A percentile compares a stretch with the other conserved stretches of the same genome.
phyloP scores from a whole-genome alignment of 2,888 invertebrate genomes.

The Syritta pipiens region DNA sequence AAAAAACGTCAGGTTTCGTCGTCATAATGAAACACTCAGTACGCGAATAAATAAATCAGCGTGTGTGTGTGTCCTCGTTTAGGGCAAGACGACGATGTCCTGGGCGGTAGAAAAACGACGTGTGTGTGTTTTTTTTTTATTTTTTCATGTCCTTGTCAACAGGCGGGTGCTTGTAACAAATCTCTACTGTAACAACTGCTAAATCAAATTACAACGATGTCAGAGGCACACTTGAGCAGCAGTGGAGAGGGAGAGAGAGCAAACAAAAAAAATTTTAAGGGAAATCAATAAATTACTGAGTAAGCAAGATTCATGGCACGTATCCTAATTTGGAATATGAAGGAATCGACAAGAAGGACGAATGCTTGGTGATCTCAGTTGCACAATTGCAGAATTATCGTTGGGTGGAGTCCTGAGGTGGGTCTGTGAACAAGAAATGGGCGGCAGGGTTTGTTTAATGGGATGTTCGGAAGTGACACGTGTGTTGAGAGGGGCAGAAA shows the following conservation, averaged over 20 bases:
- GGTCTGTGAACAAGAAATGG: no score
- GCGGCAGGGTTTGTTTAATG: no score
- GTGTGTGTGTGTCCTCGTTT: neutral
- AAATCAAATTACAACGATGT: conserved; percentile 20
- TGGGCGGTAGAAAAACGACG: neutral
- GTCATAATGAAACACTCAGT: conserved; percentile 32
- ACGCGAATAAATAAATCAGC: conserved; percentile 24
- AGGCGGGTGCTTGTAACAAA: conserved; percentile 25
- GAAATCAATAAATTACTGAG: conserved; percentile 32
- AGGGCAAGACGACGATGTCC: no score
- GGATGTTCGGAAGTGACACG: no score
- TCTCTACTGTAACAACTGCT: conserved; percentile 29
- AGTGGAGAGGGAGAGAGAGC: neutral
- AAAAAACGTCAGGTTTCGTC: neutral
- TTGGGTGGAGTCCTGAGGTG: no score
- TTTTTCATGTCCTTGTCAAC: conserved; percentile 34
- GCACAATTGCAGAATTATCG: no score
- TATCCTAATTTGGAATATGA: neutral
- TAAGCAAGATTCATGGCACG: conserved; percentile 11
- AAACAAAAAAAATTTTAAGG: neutral
- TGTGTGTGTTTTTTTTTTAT: no score
- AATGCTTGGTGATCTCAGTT: no score
- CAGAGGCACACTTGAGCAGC: neutral
- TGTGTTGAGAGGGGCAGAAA: no score
- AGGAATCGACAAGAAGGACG: no score